These are phyloP conservation scores for Latheticus oryzae DNA, from an alignment of 2,888 invertebrate species.

Conservation along the genomic window DNA sequence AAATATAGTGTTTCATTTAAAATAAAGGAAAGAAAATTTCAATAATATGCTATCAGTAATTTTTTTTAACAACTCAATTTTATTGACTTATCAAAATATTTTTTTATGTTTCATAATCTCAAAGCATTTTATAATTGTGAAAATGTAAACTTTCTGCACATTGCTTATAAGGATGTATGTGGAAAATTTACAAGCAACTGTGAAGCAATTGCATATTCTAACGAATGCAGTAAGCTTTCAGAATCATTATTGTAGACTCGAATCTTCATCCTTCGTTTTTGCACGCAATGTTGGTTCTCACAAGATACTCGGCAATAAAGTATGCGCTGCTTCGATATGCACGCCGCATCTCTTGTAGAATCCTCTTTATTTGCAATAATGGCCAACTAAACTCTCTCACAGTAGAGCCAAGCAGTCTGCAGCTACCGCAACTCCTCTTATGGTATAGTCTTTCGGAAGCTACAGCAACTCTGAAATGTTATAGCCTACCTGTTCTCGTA, in stretches of 20 bases:
- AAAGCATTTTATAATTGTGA: too few relatives aligned
- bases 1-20: too few relatives aligned
- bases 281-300: slow-evolving; percentile 59
- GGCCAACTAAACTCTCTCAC: slow-evolving; percentile 63
- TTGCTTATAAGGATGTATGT: too few relatives aligned
- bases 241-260: slow-evolving; percentile 36
- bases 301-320: slow-evolving; percentile 62
- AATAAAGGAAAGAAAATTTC: too few relatives aligned
- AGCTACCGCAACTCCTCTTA: slow-evolving; percentile 58
- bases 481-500: slow-evolving; percentile 53
- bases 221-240: slow-evolving; percentile 22
- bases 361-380: slow-evolving; percentile 63
- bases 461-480: slow-evolving; percentile 51
- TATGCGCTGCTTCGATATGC: slow-evolving; percentile 62
- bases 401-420: slow-evolving; percentile 64
- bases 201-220: slow-evolving; percentile 39
- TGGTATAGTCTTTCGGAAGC: slow-evolving; percentile 60
- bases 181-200: too few relatives aligned
- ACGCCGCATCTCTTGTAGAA: slow-evolving; percentile 62
- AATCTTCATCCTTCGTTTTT: slow-evolving; percentile 53
- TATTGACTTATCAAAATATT: too few relatives aligned
- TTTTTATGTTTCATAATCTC: too few relatives aligned
- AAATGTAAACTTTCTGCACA: too few relatives aligned
- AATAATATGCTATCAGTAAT: too few relatives aligned
- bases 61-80: too few relatives aligned